Conservation (phyloP, 2,113 vertebrate species). For the Callipepla squamata region DNA sequence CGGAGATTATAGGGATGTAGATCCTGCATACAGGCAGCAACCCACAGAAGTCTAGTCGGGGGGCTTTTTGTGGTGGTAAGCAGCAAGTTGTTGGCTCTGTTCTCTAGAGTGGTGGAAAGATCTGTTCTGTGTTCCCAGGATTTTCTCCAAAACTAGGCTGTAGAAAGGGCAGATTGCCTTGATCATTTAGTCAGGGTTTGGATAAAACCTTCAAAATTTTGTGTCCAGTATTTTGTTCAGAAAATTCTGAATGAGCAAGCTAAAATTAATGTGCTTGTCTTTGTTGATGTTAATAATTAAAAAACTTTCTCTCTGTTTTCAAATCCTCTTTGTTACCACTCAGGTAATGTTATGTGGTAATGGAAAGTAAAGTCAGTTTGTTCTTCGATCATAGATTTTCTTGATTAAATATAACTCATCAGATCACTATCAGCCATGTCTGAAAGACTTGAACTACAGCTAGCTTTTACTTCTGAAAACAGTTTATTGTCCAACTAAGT, state of each 20-base stretch:
- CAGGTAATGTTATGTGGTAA: background rate
- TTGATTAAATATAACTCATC: background rate
- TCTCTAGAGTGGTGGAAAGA: background rate
- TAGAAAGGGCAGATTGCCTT: background rate
- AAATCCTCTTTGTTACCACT: background rate
- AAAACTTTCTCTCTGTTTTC: background rate
- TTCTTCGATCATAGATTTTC: background rate
- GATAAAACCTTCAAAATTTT: background rate
- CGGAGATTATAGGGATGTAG: background rate
- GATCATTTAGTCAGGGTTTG: background rate
- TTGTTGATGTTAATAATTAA: background rate
- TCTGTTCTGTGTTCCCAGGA: background rate
- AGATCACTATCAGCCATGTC: background rate
- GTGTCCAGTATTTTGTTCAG: background rate
- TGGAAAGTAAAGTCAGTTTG: background rate
- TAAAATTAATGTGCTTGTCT: background rate
- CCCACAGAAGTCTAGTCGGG: background rate
- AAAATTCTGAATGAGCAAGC: background rate
- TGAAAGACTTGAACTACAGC: background rate
- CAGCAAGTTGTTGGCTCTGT: background rate
- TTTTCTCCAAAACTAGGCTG: background rate
- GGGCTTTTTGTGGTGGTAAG: background rate
- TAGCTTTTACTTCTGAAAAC: background rate
- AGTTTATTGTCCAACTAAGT: background rate
- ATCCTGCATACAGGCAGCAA: background rate